Evolutionary conservation across 1,140 invertebrate genomes (phyloP).

Genomic region (Drosophila lowei): DNA sequence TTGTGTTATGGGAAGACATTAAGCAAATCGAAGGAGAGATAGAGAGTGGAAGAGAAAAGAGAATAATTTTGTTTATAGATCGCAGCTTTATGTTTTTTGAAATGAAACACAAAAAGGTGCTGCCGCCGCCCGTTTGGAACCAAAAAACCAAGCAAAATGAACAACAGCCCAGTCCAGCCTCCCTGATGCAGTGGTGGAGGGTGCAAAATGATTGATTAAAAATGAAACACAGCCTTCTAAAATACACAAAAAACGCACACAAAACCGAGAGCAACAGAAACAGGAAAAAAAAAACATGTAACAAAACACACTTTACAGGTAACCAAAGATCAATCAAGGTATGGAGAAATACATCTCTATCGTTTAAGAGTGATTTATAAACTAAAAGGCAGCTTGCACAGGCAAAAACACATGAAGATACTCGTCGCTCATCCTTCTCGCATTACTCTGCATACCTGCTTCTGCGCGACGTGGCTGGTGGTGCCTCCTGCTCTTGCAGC

Average conservation of each 20-base stretch:
- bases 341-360: neutral
- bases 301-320: neutral
- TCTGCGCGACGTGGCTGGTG: constrained; percentile 72
- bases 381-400: constrained; percentile 29
- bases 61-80: constrained; percentile 42
- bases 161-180: neutral
- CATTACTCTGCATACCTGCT: constrained; percentile 75
- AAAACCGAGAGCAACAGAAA: too few relatives aligned
- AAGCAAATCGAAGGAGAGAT: constrained; percentile 58
- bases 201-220: too few relatives aligned
- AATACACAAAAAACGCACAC: too few relatives aligned
- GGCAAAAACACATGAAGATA: constrained; percentile 3
- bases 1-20: constrained; percentile 53
- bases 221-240: too few relatives aligned
- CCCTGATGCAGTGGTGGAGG: too few relatives aligned
- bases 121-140: neutral
- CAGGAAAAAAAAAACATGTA: constrained; percentile 13
- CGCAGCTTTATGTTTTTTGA: constrained; percentile 11
- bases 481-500: constrained; percentile 81
- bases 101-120: constrained; percentile 4
- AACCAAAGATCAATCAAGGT: neutral
- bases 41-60: constrained; percentile 47
- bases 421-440: neutral
- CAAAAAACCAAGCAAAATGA: neutral
- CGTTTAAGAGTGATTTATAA: constrained; percentile 2